Evolutionary conservation across 2,113 vertebrate genomes (phyloP).

Genomic region (Chlorodrepanis virens): DNA sequence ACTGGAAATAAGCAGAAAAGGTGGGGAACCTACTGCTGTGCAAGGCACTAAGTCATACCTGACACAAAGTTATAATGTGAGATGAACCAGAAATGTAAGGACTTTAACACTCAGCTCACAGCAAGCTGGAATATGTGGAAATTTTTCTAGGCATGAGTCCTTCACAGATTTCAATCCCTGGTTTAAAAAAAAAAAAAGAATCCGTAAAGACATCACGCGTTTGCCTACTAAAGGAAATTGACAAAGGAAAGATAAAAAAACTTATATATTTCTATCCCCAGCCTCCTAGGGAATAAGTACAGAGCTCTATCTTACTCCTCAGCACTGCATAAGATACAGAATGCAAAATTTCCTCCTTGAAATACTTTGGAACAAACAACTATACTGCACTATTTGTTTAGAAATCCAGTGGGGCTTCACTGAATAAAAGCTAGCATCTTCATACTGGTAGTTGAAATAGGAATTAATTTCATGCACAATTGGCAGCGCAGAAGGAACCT

Average conservation of each 20-base stretch:
- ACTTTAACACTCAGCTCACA: background rate
- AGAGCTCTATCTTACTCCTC: slow-evolving; percentile 20
- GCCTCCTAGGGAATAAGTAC: slow-evolving; percentile 38
- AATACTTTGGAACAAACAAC: slow-evolving; percentile 32
- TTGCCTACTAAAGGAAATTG: slow-evolving; percentile 11
- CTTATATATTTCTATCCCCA: background rate
- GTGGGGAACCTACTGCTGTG: background rate
- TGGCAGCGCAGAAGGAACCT: slow-evolving; percentile 69
- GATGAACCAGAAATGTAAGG: background rate
- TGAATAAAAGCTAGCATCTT: slow-evolving; percentile 58
- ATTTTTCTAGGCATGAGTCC: background rate
- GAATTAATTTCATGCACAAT: slow-evolving; percentile 76
- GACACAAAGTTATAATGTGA: background rate
- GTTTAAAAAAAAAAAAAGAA: background rate
- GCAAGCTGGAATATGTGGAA: background rate
- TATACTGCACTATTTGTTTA: slow-evolving; percentile 63
- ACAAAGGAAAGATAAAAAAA: slow-evolving; percentile 42
- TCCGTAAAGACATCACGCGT: rapidly evolving
- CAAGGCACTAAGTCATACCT: background rate
- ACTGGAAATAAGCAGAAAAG: background rate
- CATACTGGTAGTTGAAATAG: slow-evolving; percentile 62
- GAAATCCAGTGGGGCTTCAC: slow-evolving; percentile 48
- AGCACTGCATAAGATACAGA: background rate
- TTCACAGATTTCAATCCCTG: background rate
- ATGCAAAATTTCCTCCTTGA: slow-evolving; percentile 59